phyloP scores from a whole-genome alignment of 2,797 vertebrate genomes.

The Chrysocyon brachyurus region DNA sequence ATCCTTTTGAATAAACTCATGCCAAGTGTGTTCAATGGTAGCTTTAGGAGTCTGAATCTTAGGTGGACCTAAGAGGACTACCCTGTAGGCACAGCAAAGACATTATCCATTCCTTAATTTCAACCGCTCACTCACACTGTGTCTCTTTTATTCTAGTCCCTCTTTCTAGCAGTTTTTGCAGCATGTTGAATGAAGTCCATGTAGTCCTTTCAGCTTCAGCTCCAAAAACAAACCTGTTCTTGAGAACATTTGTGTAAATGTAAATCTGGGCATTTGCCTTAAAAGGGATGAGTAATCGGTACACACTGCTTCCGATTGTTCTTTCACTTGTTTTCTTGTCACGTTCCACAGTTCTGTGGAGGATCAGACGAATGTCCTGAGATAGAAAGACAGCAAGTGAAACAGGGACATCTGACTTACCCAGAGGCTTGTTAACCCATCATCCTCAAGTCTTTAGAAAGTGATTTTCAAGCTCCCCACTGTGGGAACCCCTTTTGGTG shows the following conservation, averaged over 20 bases:
- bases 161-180: neutral
- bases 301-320: neutral
- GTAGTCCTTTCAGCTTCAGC: neutral
- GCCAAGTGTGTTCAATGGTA: neutral
- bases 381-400: neutral
- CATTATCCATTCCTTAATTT: neutral
- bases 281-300: neutral
- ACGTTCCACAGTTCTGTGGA: neutral
- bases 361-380: neutral
- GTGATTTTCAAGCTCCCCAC: neutral
- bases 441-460: neutral
- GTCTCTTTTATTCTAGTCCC: neutral
- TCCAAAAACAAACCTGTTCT: neutral
- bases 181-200: neutral
- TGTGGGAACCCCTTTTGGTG: neutral
- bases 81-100: neutral
- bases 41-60: neutral
- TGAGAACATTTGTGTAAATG: neutral
- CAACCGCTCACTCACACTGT: neutral
- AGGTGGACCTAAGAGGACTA: neutral
- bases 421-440: neutral
- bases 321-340: slow-evolving; percentile 28
- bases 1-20: neutral
- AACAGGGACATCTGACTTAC: neutral
- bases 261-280: neutral